These are phyloP conservation scores for Sarcophaga variegata DNA, from an alignment of 2,888 invertebrate species.

Conservation along the genomic window DNA sequence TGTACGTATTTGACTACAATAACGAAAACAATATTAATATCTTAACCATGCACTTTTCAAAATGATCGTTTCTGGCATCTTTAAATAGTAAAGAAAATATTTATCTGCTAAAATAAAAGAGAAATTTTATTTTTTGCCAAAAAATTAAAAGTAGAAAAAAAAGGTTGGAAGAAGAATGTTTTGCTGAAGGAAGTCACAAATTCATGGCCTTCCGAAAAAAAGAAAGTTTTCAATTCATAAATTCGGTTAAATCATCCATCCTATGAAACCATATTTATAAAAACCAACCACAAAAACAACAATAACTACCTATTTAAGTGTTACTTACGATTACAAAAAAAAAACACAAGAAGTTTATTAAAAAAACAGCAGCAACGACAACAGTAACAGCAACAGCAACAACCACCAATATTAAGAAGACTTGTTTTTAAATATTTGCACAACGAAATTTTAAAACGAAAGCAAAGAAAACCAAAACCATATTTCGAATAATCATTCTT, in stretches of 20 bases:
- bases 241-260: conserved; percentile 58
- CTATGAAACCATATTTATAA: conserved; percentile 47
- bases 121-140: conserved; percentile 22
- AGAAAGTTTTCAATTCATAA: conserved; percentile 46
- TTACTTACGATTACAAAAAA: neutral
- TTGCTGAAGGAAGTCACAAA: conserved; percentile 44
- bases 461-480: conserved; percentile 46
- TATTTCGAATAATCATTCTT: conserved; percentile 62
- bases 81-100: conserved; percentile 2
- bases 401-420: conserved; percentile 44
- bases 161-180: conserved; percentile 2
- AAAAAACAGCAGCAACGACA: conserved; percentile 32
- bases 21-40: conserved; percentile 26
- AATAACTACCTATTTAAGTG: conserved; percentile 12
- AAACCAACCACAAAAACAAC: conserved; percentile 21
- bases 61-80: conserved; percentile 18
- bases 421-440: conserved; percentile 37
- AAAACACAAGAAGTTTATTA: conserved; percentile 43
- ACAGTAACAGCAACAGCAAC: conserved; percentile 35
- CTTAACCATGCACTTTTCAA: neutral
- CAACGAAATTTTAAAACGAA: conserved; percentile 1
- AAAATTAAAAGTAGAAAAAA: conserved; percentile 1
- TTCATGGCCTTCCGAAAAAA: conserved; percentile 36
- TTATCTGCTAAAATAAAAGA: conserved; percentile 30
- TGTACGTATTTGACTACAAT: conserved; percentile 37